Evolutionary conservation across 2,797 vertebrate species (phyloP).

Genomic region (Lagodon rhomboides): DNA sequence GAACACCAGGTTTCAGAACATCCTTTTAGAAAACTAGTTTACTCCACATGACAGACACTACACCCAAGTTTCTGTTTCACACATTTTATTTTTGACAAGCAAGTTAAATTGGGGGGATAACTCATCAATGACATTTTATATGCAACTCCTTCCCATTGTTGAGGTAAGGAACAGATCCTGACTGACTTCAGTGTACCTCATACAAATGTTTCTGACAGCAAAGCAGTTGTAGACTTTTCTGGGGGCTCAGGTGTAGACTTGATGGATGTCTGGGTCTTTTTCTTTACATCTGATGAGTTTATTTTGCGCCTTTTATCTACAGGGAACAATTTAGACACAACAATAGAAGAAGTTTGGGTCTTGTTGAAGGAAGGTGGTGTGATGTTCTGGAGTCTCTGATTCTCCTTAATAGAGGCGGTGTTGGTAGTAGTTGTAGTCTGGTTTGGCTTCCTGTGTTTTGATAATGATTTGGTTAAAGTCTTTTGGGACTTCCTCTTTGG

Average conservation of each 20-base stretch:
- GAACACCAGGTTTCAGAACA: slow-evolving; percentile 1
- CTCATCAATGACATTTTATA: neutral
- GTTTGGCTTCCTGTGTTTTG: slow-evolving; percentile 43
- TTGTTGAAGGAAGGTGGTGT: slow-evolving; percentile 21
- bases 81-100: neutral
- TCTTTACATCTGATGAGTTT: slow-evolving; percentile 32
- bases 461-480: slow-evolving; percentile 40
- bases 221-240: slow-evolving; percentile 10
- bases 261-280: neutral
- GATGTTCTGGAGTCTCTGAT: slow-evolving; percentile 29
- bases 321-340: neutral
- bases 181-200: neutral
- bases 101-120: neutral
- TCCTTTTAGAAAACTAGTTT: neutral
- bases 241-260: neutral
- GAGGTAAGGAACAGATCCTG: neutral
- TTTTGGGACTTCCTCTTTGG: slow-evolving; percentile 65
- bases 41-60: neutral
- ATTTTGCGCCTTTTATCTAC: slow-evolving; percentile 16
- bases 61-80: neutral
- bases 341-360: slow-evolving; percentile 12
- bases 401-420: slow-evolving; percentile 20
- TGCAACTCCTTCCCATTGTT: neutral
- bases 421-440: slow-evolving; percentile 8
- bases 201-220: neutral